These are phyloP conservation scores for Phyllotis vaccarum DNA, from an alignment of 2,797 vertebrate genomes.

Conservation along the genomic window DNA sequence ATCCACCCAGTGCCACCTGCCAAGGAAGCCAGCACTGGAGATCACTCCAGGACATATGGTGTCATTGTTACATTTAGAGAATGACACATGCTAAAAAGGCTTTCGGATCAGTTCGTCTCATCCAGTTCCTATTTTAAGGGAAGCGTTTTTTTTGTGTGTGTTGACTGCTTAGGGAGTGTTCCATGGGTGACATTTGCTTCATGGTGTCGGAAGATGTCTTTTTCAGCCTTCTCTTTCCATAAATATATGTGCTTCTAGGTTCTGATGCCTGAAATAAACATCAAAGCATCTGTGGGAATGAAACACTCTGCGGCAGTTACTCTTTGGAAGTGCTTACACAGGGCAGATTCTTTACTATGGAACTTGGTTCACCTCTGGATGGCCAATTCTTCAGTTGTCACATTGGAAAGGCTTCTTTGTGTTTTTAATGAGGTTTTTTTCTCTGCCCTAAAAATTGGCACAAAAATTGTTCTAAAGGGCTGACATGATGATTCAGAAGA, in stretches of 20 bases:
- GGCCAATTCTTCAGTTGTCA: not conserved
- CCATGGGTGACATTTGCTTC: conserved; percentile 11
- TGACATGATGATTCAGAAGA: not conserved
- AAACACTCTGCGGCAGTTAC: not conserved
- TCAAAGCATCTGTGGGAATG: not conserved
- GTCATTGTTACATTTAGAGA: conserved; percentile 31
- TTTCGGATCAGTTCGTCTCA: not conserved
- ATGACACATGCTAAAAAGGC: conserved; percentile 23
- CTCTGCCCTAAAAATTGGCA: not conserved
- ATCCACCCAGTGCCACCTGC: not conserved
- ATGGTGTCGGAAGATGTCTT: conserved; percentile 41
- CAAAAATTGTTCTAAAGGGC: not conserved
- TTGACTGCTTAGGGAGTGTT: conserved; percentile 42
- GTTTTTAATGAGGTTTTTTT: not conserved
- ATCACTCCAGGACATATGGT: conserved; percentile 26
- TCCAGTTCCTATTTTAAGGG: conserved; percentile 52
- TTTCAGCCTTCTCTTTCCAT: conserved; percentile 30
- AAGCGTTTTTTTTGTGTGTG: conserved; percentile 24
- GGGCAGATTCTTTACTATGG: not conserved
- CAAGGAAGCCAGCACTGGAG: not conserved
- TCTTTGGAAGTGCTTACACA: not conserved
- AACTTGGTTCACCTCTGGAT: conserved; percentile 10
- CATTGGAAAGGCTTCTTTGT: conserved; percentile 16
- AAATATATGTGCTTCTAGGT: conserved; percentile 12
- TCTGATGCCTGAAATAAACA: conserved; percentile 48